Evolutionary conservation across 2,888 invertebrate genomes (phyloP).

Genomic region (Dorcus hopei): DNA sequence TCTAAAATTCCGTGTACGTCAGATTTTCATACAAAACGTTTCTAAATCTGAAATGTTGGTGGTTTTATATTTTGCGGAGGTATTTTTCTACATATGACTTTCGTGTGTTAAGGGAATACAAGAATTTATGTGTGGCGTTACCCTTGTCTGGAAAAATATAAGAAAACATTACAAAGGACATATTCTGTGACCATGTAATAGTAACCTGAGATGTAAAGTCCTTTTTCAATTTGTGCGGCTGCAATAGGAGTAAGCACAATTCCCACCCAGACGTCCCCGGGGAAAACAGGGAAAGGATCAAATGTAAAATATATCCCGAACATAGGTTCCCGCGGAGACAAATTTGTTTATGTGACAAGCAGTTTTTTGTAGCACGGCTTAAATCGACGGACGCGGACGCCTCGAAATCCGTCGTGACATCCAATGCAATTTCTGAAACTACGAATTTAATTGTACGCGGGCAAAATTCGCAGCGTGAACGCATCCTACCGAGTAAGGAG

Average conservation of each 20-base stretch:
- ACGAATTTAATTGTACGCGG: background rate
- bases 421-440: background rate
- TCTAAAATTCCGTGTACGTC: too few species aligned
- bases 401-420: background rate
- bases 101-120: too few species aligned
- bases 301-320: slow-evolving; percentile 29
- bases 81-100: too few species aligned
- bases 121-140: too few species aligned
- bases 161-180: slow-evolving; percentile 8
- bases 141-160: slow-evolving; percentile 6
- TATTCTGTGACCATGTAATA: background rate
- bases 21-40: too few species aligned
- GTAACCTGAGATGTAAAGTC: slow-evolving; percentile 5
- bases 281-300: slow-evolving; percentile 29
- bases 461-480: background rate
- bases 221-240: slow-evolving; percentile 25
- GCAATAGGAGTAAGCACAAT: slow-evolving; percentile 25
- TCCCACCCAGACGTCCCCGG: slow-evolving; percentile 25
- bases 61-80: too few species aligned
- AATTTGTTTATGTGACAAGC: slow-evolving; percentile 23
- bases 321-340: slow-evolving; percentile 18
- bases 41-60: too few species aligned
- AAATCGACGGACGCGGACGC: too few species aligned
- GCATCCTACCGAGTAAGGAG: slow-evolving; percentile 35
- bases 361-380: background rate